Conservation (phyloP, 2,888 invertebrate species). For the Pyrrhia umbra region DNA sequence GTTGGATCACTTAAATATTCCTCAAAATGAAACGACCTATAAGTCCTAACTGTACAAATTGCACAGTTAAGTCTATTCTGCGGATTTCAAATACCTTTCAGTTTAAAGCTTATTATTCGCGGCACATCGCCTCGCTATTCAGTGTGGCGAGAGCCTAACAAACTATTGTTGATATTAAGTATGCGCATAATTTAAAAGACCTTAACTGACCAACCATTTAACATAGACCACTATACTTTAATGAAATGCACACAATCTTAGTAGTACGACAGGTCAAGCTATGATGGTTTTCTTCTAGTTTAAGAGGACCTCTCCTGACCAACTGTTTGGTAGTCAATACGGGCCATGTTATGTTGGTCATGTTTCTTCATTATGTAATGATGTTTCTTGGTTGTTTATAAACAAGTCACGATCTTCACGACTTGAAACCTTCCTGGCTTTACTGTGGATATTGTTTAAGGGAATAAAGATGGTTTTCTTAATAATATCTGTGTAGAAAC, state of each 20-base stretch:
- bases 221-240: slow-evolving; percentile 42
- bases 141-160: slow-evolving; percentile 45
- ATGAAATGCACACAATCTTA: slow-evolving; percentile 40
- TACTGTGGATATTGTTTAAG: slow-evolving; percentile 54
- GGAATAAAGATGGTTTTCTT: slow-evolving; percentile 39
- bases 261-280: slow-evolving; percentile 32
- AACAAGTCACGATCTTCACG: slow-evolving; percentile 62
- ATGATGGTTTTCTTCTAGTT: slow-evolving; percentile 27
- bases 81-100: slow-evolving; percentile 25
- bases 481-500: slow-evolving; percentile 17
- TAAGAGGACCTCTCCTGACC: slow-evolving; percentile 30
- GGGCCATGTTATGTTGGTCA: slow-evolving; percentile 35
- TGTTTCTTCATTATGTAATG: slow-evolving; percentile 58
- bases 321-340: slow-evolving; percentile 6
- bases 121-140: slow-evolving; percentile 38
- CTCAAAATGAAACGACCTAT: slow-evolving; percentile 13
- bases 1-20: background rate
- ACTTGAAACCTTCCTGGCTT: slow-evolving; percentile 64
- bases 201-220: slow-evolving; percentile 41
- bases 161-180: slow-evolving; percentile 51
- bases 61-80: slow-evolving; percentile 4
- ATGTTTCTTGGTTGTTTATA: slow-evolving; percentile 52
- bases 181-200: slow-evolving; percentile 63
- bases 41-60: slow-evolving; percentile 11
- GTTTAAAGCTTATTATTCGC: slow-evolving; percentile 45